Base-by-base conservation (phyloP, 2,113 vertebrate genomes). In the Anolis sagrei region DNA sequence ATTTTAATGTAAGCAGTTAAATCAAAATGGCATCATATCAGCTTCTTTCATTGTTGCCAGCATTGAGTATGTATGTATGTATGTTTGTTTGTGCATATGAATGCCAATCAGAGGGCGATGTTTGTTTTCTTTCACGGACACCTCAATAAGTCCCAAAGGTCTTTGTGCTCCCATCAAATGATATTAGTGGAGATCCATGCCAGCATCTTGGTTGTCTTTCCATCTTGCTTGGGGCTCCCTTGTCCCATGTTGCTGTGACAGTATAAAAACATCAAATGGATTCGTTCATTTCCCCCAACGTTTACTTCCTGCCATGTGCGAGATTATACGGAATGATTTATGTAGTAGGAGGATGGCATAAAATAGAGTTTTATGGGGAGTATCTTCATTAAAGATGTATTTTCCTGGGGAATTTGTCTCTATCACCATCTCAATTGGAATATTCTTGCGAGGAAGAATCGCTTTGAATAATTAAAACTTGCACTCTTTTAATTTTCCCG, bases 381-480 rank as follows among this genome's bases (percentile, higher is more conserved):
- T 51, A 29, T 70, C 76, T 91, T 92, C 78, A 93, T 93, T 93
- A 90, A 94, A 94, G 89, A 87, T 91, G 39, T 44, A 88, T 95
- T 87, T 94, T 94, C 90, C 86, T 58, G 82, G 90, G 87, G 92
- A 92, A 73, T 90, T 89, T 91, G 79, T 85, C 94, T 93, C 86
- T 86, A 88, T 80, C 75, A 91, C 85, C 84, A 49, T 90, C 93
- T 92, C 87, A 81, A 84, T 85, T 88, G 81, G 87, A 82, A 88
- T 91, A 92, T 90, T 88, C 86, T 91, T 92, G 82, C 61, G 81
- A 92, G 88, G 90, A 93, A 92, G 80, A 87, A 86, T 81, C 91
- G 82, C 84, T 93, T 93, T 93, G 89, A 93, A 93, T 95, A 93
- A 92, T 94, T 93, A 94, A 95, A 94, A 86, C 73, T 92, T 88